A percentile compares a stretch with the other conserved stretches of the same genome.
phyloP scores from a whole-genome alignment of 2,113 vertebrate genomes.

The Nothobranchius furzeri region DNA sequence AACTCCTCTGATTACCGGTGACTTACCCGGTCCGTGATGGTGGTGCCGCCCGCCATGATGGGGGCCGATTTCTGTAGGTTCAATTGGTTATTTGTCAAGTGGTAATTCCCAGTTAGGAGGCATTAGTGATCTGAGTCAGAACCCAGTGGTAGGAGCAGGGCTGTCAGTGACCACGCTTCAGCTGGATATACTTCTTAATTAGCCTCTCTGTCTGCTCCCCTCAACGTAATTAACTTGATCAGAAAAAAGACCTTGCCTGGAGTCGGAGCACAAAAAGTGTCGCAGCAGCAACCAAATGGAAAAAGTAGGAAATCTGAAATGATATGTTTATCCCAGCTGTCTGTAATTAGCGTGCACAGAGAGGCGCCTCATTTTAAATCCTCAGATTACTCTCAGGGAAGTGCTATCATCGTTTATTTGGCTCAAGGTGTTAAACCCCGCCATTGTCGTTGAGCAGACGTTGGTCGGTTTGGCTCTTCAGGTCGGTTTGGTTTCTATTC shows the following conservation, averaged over 20 bases:
- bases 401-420: conserved; percentile 62
- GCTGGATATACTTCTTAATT: conserved; percentile 75
- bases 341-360: conserved; percentile 68
- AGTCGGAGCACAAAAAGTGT: conserved; percentile 55
- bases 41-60: conserved; percentile 44
- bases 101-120: conserved; percentile 68
- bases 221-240: conserved; percentile 75
- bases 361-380: conserved; percentile 58
- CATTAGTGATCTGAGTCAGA: conserved; percentile 71
- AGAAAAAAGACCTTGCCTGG: conserved; percentile 73
- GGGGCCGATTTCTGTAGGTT: conserved; percentile 39
- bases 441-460: conserved; percentile 15
- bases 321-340: conserved; percentile 67
- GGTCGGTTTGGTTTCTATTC: not conserved
- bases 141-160: conserved; percentile 54
- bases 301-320: conserved; percentile 53
- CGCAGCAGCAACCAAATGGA: conserved; percentile 54
- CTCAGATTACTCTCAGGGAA: conserved; percentile 65
- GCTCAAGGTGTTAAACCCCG: conserved; percentile 46
- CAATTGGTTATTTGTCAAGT: conserved; percentile 71
- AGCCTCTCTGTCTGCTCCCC: conserved; percentile 71
- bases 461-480: conserved; percentile 26
- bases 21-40: conserved; percentile 42
- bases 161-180: conserved; percentile 70
- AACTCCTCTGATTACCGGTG: conserved; percentile 59